Evolutionary conservation across 2,888 invertebrate genomes (phyloP), one percentile per base, ranked within the genome.

Genomic region (Leucozona laternaria): DNA sequence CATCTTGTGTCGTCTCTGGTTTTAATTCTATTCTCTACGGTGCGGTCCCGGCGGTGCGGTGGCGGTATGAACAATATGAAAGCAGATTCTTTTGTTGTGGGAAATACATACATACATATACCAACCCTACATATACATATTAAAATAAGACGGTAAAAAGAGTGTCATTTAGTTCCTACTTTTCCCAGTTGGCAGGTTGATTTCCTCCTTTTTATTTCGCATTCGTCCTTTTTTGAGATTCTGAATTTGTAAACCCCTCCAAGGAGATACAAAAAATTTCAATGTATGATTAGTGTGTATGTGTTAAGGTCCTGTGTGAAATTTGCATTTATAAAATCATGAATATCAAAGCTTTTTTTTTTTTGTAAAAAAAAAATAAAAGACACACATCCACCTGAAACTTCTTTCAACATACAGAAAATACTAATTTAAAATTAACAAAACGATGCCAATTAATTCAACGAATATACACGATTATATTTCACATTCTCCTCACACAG

Each of bases 11-110:
- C 71, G 66, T 31, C 37, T 79, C 50, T 34, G 34, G 28, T 17
- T 77, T 81, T 81, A 81, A 78, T 85, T 85, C 81, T 28, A 37
- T 80, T 55, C 77, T 60, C 80, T 80, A 50, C 77, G 64, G 60
- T 71, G 76, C 31, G 31, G 4, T 5, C n/a, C n/a, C n/a, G 4
- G 3, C 77, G 50, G 45, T 66, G n/a, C n/a, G 31, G 4, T 5
- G 4, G 3, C 77, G 50, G 45, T 66, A 66, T 66, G 58, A 66
- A 71, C 79, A 84, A 25, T 15, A 85, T 77, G 31, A 68, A 72
- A 77, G 72, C 76, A 68, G 72, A 43, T 43, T 28, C 50, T 66
- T 84, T 34, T 60, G 60, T 37, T 58, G 37, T 37, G 58, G 58
- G 0, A 68, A 81, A 73, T 64, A 79, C 70, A 58, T 25, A 72